Evolutionary conservation across 2,888 invertebrate species (phyloP), one percentile per base, ranked within the genome.

Genomic region (Phaedon cochleariae): DNA sequence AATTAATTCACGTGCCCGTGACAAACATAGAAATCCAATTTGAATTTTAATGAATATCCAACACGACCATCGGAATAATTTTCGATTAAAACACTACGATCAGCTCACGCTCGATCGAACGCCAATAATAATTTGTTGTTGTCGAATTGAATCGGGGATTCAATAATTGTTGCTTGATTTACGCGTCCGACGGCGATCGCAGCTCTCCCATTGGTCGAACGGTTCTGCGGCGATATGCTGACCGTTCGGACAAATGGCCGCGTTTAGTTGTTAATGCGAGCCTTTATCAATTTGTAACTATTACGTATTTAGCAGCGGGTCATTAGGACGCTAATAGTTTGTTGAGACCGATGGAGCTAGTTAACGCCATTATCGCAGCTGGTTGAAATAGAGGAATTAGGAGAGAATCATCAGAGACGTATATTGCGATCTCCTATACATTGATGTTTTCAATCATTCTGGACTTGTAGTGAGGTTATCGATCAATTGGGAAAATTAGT

Each of bases 221-320:
- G 68, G 68, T 68, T 60, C 60, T 54, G 68, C 67, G 59, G 68
- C 68, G 67, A 71, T n/a, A n/a, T n/a, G n/a, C n/a, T n/a, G n/a
- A n/a, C 71, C 54, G 68, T 64, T 66, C 71, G 66, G 69, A 73
- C 75, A 72, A 76, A 73, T 72, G 66, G 72, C 67, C 67, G 70
- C 68, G 74, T 75, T 74, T 73, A 73, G 67, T 74, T 71, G 76
- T 71, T 79, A 79, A 79, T 76, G 70, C 70, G 71, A 71, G 76
- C 73, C 78, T 78, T 79, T 79, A 80, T 80, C 80, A 80, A 80
- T 80, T 80, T 80, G 79, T 79, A 77, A 76, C 79, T 77, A 80
- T 80, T 80, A 79, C 74, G 74, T 70, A n/a, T n/a, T 77, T 77
- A 77, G 74, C 74, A 70, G 72, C 74, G 72, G 71, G 68, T 76